These are phyloP conservation scores for Halocaridina rubra DNA, from an alignment of 2,888 invertebrate species.

Conservation along the genomic window DNA sequence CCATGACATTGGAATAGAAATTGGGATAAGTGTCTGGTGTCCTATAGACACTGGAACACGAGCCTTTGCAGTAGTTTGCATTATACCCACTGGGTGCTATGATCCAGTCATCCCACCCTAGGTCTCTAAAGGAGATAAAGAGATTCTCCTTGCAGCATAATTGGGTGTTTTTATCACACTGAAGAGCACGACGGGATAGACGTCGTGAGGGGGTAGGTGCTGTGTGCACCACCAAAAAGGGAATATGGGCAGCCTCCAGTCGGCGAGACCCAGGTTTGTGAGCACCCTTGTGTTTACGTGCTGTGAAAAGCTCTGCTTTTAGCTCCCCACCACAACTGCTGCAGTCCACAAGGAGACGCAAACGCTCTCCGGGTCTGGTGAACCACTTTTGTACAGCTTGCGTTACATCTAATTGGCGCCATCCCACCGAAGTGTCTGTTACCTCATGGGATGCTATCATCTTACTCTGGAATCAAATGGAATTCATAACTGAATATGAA, in stretches of 20 bases:
- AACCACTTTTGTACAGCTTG: constrained; percentile 81
- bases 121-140: constrained; percentile 89
- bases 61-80: constrained; percentile 93
- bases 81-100: constrained; percentile 90
- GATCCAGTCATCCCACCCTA: constrained; percentile 96
- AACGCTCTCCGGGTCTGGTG: constrained; percentile 70
- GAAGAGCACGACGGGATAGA: constrained; percentile 84
- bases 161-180: constrained; percentile 79
- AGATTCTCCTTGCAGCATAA: constrained; percentile 91
- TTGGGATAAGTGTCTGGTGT: constrained; percentile 86
- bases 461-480: constrained; percentile 66
- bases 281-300: constrained; percentile 68
- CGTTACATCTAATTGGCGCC: constrained; percentile 89
- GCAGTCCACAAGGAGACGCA: constrained; percentile 79
- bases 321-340: constrained; percentile 71
- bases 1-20: constrained; percentile 91
- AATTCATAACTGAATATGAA: too few relatives aligned
- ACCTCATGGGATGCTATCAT: constrained; percentile 73
- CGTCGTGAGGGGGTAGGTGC: constrained; percentile 78
- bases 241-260: constrained; percentile 73
- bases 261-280: constrained; percentile 74
- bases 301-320: constrained; percentile 68
- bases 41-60: constrained; percentile 81
- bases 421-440: constrained; percentile 78
- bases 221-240: constrained; percentile 85